Evolutionary conservation across 2,113 vertebrate genomes (phyloP).

Genomic region (Chloropsis cyanopogon): DNA sequence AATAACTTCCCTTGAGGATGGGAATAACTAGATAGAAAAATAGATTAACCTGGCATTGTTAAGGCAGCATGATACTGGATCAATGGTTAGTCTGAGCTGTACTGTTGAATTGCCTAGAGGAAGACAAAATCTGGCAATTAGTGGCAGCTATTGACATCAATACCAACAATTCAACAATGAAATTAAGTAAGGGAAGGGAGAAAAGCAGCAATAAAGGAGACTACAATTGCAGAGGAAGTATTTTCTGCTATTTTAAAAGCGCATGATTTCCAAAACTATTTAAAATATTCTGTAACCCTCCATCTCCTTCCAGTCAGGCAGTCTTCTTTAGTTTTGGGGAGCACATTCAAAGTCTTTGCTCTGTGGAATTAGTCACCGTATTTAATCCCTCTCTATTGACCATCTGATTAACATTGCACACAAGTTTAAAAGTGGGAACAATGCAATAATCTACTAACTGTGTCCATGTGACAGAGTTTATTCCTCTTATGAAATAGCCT

Average conservation of each 20-base stretch:
- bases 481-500: background rate
- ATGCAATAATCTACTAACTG: constrained; percentile 20
- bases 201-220: background rate
- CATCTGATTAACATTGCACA: constrained; percentile 31
- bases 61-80: constrained; percentile 42
- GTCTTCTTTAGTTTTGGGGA: background rate
- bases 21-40: constrained; percentile 60
- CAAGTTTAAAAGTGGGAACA: constrained; percentile 37
- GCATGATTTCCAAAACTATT: background rate
- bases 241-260: background rate
- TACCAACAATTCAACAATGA: constrained; percentile 5
- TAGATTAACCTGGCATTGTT: constrained; percentile 54
- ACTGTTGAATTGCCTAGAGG: constrained; percentile 26
- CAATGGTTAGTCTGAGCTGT: constrained; percentile 45
- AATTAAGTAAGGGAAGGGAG: background rate
- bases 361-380: background rate
- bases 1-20: constrained; percentile 39
- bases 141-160: constrained; percentile 31
- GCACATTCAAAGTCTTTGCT: background rate
- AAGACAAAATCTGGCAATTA: constrained; percentile 45
- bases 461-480: background rate
- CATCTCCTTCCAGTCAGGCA: background rate
- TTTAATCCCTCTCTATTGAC: constrained; percentile 22
- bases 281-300: background rate
- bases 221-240: background rate